phyloP scores from a whole-genome alignment of 2,888 invertebrate genomes.

The Noctua janthe region DNA sequence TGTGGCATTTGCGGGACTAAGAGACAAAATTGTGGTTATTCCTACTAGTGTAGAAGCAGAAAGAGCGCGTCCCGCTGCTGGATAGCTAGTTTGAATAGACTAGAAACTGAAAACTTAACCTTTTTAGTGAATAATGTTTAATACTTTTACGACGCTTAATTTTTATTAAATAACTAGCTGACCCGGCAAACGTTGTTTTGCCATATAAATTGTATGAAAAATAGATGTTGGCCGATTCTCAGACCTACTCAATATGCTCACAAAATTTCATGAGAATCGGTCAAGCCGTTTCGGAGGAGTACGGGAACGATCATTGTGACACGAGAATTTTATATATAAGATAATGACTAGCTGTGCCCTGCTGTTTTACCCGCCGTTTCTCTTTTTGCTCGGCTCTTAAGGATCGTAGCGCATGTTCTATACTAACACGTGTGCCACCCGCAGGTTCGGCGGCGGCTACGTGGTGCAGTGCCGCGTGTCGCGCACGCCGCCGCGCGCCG shows the following conservation, averaged over 20 bases:
- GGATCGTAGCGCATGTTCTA: not conserved
- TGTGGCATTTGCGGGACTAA: not conserved
- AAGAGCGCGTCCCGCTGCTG: not conserved
- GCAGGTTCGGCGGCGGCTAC: constrained; percentile 90
- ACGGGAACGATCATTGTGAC: no score
- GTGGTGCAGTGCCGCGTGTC: constrained; percentile 82
- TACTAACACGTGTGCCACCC: not conserved
- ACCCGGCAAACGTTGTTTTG: no score
- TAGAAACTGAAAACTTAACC: not conserved
- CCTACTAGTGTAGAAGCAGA: not conserved
- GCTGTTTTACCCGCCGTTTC: not conserved
- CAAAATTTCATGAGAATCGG: no score
- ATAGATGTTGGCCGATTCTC: no score
- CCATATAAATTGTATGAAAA: no score
- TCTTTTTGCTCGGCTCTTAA: not conserved
- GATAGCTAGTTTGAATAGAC: not conserved
- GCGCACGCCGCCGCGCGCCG: constrained; percentile 64
- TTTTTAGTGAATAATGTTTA: not conserved
- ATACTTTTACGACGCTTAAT: not conserved
- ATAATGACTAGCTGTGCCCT: not conserved
- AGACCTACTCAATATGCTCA: no score
- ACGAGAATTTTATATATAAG: no score
- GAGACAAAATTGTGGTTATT: not conserved
- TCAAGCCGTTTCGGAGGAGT: no score
- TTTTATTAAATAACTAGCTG: not conserved